Evolutionary conservation across 2,888 invertebrate species (phyloP), one percentile per base, ranked within the genome.

Genomic region (Parthenolecanium corni): DNA sequence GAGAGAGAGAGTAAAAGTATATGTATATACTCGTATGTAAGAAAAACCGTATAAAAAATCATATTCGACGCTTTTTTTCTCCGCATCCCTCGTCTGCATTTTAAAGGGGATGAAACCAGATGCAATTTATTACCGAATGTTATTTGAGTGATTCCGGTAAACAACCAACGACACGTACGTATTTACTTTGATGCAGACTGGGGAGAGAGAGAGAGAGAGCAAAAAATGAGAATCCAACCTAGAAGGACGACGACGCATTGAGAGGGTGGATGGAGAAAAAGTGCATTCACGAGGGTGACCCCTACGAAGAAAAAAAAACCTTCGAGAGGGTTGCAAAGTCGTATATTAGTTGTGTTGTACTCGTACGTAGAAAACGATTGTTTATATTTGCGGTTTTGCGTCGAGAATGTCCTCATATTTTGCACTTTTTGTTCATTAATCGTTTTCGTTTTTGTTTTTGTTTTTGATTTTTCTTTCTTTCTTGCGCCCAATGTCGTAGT

Each of bases 81-180:
- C 14, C 5, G 9, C 20, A 5, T 23, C 49, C 21, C 6, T 21
- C 21, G 23, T 3, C 40, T 12, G 14, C 14, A 21, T 21, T 5
- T 14, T 21, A 11, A 14, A 21, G 49, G 58, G 58, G 58, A 58
- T 31, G 24, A 51, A 52, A 52, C 36, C 58, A 58, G 58, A 58
- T 58, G 58, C 58, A 51, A 58, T 58, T 58, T 58, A 58, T 58
- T 58, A 58, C 58, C 58, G 36, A 49, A 49, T 49, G 16, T 47
- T 47, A 49, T 58, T 58, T 47, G 58, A 58, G 58, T 58, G 58
- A 58, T 58, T 58, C 58, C 58, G 36, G 58, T 49, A 49, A 58
- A 46, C 58, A 58, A 38, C 47, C 58, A 51, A 47, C 58, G 58
- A 58, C 58, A 58, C 58, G 58, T 51, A 47, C 58, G 49, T 58